A percentile compares a stretch with the other conserved stretches of the same genome.
Evolutionary conservation across 92 coral and sea anemone species (phyloP).

Genomic region (Umimayanthus kanabou): DNA sequence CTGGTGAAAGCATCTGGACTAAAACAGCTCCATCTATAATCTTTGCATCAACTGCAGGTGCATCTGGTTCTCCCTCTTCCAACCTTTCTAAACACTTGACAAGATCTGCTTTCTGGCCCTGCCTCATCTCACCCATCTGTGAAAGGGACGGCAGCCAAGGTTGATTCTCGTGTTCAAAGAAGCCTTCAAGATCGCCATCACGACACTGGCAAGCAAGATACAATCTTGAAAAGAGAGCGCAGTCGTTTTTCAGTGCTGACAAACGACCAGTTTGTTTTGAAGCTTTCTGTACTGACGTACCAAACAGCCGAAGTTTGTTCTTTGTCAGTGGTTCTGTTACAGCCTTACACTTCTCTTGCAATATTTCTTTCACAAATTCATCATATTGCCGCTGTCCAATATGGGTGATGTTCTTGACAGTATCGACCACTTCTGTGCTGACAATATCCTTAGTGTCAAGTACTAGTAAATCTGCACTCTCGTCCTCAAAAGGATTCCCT

Average conservation of each 20-base stretch:
- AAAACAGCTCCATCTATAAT: constrained; percentile 66
- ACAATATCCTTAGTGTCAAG: constrained; percentile 66
- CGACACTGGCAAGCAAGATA: constrained; percentile 64
- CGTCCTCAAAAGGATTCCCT: constrained; percentile 65
- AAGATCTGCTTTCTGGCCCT: constrained; percentile 58
- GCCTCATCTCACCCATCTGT: constrained; percentile 45
- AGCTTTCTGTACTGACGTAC: constrained; percentile 23
- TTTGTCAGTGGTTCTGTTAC: constrained; percentile 39
- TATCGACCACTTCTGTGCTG: constrained; percentile 32
- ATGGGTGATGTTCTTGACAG: neutral
- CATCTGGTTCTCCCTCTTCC: constrained; percentile 11
- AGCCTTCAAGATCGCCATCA: constrained; percentile 61
- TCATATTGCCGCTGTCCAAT: too few species aligned
- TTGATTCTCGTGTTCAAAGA: constrained; percentile 72
- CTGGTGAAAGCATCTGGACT: constrained; percentile 44
- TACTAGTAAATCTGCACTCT: constrained; percentile 46
- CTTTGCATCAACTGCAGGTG: constrained; percentile 44
- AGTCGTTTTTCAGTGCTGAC: too few species aligned
- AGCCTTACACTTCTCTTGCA: neutral
- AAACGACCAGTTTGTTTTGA: neutral
- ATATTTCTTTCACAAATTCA: too few species aligned
- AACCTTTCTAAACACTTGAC: constrained; percentile 46
- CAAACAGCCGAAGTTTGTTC: constrained; percentile 54
- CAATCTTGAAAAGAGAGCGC: constrained; percentile 27
- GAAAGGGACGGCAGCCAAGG: constrained; percentile 64